phyloP scores from a whole-genome alignment of 2,113 vertebrate species.

The Labeo rohita region DNA sequence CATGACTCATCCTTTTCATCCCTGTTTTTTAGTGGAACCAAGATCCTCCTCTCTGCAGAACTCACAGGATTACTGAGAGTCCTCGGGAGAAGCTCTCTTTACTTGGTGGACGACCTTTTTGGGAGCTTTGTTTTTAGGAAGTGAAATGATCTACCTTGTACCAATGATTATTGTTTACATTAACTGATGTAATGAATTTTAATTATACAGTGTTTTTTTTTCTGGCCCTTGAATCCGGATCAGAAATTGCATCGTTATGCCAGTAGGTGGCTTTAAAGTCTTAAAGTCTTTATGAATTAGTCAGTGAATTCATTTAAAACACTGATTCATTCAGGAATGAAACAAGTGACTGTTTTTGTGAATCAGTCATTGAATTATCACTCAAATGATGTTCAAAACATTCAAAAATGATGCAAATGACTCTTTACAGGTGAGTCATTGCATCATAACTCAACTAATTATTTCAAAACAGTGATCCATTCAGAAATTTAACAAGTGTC shows the following conservation, averaged over 20 bases:
- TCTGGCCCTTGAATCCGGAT: background rate
- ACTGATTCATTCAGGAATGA: background rate
- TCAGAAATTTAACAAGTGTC: background rate
- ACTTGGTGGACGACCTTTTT: background rate
- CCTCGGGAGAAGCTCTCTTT: background rate
- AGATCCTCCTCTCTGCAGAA: background rate
- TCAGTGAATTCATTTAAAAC: background rate
- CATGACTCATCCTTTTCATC: constrained; percentile 38
- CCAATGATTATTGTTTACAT: background rate
- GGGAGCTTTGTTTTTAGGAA: background rate
- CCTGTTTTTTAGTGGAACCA: background rate
- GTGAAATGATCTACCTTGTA: background rate
- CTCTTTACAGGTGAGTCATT: background rate
- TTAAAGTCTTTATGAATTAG: background rate
- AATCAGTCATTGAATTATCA: background rate
- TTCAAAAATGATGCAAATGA: background rate
- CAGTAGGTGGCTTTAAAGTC: background rate
- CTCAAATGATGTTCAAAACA: background rate
- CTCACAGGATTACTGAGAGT: constrained; percentile 3
- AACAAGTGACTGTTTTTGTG: background rate
- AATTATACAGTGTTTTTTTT: background rate
- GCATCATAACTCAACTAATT: background rate
- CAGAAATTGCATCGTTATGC: background rate
- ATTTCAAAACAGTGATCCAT: background rate
- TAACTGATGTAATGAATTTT: background rate